A percentile compares a stretch with the other conserved stretches of the same genome.
These are phyloP conservation scores for Ciconia boyciana DNA, from an alignment of 2,113 vertebrate genomes.

Conservation along the genomic window DNA sequence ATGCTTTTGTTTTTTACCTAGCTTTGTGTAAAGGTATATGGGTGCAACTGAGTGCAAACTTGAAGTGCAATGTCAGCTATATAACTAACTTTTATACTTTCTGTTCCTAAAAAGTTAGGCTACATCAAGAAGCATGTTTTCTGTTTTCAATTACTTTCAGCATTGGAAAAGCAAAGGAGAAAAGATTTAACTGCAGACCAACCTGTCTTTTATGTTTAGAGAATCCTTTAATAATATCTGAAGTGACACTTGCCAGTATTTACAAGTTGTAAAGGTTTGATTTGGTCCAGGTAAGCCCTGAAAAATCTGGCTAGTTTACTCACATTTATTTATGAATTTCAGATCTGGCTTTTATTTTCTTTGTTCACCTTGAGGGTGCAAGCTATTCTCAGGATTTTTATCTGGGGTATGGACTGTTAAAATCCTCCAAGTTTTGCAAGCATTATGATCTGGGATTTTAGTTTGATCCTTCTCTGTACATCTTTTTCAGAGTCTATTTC, in stretches of 20 bases:
- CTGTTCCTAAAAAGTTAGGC: not conserved
- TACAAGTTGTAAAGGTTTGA: slow-evolving; percentile 21
- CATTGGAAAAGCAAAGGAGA: not conserved
- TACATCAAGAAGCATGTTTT: not conserved
- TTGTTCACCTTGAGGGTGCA: not conserved
- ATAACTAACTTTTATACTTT: not conserved
- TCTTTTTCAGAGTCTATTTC: not conserved
- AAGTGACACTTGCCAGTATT: not conserved
- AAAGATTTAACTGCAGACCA: not conserved
- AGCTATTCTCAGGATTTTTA: not conserved
- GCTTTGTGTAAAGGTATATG: not conserved
- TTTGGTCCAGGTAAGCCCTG: not conserved
- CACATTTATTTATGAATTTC: not conserved
- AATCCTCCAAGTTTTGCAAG: not conserved
- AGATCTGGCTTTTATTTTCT: not conserved
- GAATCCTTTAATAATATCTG: slow-evolving; percentile 13
- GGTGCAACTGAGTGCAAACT: not conserved
- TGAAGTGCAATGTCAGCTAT: not conserved
- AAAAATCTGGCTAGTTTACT: not conserved
- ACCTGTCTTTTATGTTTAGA: slow-evolving; percentile 9
- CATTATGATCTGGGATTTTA: not conserved
- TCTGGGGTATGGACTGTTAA: not conserved
- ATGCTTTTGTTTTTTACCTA: not conserved
- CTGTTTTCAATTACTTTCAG: slow-evolving; percentile 60
- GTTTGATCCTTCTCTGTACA: not conserved